These are phyloP conservation scores for Callimorpha dominula DNA, from an alignment of 2,888 invertebrate species.

Conservation along the genomic window DNA sequence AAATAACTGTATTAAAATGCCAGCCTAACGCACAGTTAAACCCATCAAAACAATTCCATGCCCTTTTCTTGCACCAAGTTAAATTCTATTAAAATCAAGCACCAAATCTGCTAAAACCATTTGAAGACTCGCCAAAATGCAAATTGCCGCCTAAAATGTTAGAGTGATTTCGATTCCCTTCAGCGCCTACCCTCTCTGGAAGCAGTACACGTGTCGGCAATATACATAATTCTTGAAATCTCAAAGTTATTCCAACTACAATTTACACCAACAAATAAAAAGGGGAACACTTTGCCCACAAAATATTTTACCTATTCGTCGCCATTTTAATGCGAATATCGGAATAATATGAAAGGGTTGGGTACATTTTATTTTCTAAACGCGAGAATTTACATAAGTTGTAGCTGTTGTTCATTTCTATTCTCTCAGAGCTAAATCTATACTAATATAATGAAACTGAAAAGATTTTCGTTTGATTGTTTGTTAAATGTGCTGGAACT, in stretches of 20 bases:
- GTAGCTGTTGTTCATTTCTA: neutral
- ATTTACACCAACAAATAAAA: conserved; percentile 13
- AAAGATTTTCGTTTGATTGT: too few relatives aligned
- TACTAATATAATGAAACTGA: too few relatives aligned
- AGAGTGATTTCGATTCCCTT: conserved; percentile 26
- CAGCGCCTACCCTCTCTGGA: conserved; percentile 15
- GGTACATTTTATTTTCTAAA: neutral
- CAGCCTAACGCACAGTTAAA: neutral
- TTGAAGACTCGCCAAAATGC: conserved; percentile 35
- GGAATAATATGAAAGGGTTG: conserved; percentile 13
- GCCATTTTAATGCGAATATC: conserved; percentile 9
- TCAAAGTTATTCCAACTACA: neutral
- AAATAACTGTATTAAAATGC: too few relatives aligned
- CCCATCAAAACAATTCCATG: neutral
- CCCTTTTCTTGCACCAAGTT: neutral
- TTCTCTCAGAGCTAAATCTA: too few relatives aligned
- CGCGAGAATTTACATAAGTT: conserved; percentile 8
- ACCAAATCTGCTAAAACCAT: conserved; percentile 19
- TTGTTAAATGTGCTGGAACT: too few relatives aligned
- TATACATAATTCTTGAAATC: conserved; percentile 19
- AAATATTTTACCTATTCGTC: conserved; percentile 8
- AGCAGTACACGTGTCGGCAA: conserved; percentile 22
- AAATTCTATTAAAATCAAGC: conserved; percentile 12
- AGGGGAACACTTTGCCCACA: neutral
- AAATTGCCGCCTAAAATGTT: conserved; percentile 29